These are phyloP conservation scores for Molossus alvarezi DNA, from an alignment of 2,797 vertebrate species.

Conservation along the genomic window DNA sequence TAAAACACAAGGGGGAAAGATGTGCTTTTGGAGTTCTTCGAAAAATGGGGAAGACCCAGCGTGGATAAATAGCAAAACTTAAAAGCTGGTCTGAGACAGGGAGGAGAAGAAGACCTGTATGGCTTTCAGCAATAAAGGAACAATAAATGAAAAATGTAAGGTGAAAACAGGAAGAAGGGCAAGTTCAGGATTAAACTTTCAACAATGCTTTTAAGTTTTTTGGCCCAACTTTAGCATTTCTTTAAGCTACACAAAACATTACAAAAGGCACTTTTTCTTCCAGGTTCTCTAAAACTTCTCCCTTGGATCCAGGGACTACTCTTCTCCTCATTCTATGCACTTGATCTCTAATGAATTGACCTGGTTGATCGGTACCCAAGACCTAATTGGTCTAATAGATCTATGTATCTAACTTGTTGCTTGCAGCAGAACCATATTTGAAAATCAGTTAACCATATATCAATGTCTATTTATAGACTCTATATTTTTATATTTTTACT, in stretches of 20 bases:
- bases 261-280: not conserved
- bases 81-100: not conserved
- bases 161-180: slow-evolving; percentile 29
- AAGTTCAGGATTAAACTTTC: not conserved
- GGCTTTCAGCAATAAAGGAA: not conserved
- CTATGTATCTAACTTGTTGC: not conserved
- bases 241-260: slow-evolving; percentile 10
- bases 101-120: not conserved
- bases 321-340: not conserved
- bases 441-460: not conserved
- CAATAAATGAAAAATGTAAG: not conserved
- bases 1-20: not conserved
- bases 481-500: slow-evolving; percentile 15
- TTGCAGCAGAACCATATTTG: not conserved
- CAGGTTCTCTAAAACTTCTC: not conserved
- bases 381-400: not conserved
- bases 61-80: not conserved
- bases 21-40: not conserved
- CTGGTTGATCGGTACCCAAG: not conserved
- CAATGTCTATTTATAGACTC: not conserved
- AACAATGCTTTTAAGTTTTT: not conserved
- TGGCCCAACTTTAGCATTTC: not conserved
- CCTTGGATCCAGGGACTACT: not conserved
- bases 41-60: not conserved
- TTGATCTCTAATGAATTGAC: not conserved